Evolutionary conservation across 2,888 invertebrate species (phyloP), one percentile per base, ranked within the genome.

Genomic region (Homarus gammarus): DNA sequence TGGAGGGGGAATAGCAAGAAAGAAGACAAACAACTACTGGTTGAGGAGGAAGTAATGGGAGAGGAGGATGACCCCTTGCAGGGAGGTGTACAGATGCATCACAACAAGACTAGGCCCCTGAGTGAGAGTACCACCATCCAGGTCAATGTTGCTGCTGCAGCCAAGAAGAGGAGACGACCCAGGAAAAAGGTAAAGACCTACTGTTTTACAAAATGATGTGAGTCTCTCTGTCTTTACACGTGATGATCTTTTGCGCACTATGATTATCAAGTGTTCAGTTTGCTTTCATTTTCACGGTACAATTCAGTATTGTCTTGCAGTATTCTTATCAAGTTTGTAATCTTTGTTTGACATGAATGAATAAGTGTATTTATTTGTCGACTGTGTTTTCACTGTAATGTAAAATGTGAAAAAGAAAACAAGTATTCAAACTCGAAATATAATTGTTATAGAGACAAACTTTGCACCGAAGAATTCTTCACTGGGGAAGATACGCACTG

Each of bases 11-110:
- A 49, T 10, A 31, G n/a, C 12, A 75, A 27, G 10, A 49, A 27
- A 44, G 38, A 75, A 44, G 44, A 44, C 40, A 49, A 75, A n/a
- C n/a, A 75, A 75, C 22, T 75, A 40, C 75, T 44, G 6, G 49
- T 49, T 27, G 40, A 75, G 27, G 44, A 44, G 36, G 38, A 75
- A 31, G 44, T 75, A 15, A 18, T 75, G 75, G 75, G 5, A 15
- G 44, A 75, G n/a, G 75, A 75, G 36, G 49, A 44, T 22, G 44
- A 31, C 0, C 18, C 12, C 44, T 75, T n/a, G 22, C 36, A 64
- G 2, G 38, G 27, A 75, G 27, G 12, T 27, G 18, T 18, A 36
- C 36, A n/a, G n/a, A 44, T n/a, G 36, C 31, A 44, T 15, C 0
- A 33, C 3, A 40, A 0, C 44, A 75, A 12, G 15, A 49, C 6